Evolutionary conservation across 2,797 vertebrate species (phyloP).

Genomic region (Molothrus aeneus): DNA sequence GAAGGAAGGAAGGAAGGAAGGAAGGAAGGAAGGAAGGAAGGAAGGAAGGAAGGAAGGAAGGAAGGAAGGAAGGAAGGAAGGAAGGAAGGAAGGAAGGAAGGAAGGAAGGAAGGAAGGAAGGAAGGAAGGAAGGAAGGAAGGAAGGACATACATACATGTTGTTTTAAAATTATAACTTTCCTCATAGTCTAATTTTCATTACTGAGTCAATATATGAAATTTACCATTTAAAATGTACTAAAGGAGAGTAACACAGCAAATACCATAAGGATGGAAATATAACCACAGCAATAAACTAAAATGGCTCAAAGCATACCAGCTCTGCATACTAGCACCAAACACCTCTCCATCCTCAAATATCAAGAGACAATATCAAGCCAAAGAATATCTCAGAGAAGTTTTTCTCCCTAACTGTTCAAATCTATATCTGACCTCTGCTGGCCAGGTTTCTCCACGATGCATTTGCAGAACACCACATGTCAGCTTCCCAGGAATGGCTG

Average conservation of each 20-base stretch:
- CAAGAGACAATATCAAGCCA: neutral
- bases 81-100: no score
- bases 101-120: no score
- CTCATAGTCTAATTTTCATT: neutral
- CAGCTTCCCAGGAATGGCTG: neutral
- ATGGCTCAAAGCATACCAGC: neutral
- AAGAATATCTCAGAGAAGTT: neutral
- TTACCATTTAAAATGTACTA: neutral
- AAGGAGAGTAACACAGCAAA: neutral
- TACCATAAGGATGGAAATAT: neutral
- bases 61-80: no score
- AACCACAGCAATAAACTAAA: neutral
- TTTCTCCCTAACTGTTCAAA: neutral
- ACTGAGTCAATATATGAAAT: neutral
- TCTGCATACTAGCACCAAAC: neutral
- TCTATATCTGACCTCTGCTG: slow-evolving; percentile 44
- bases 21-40: no score
- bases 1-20: no score
- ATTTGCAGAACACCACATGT: neutral
- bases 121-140: no score
- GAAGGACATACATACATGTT: neutral
- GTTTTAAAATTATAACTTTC: neutral
- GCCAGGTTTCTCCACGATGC: neutral
- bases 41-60: no score
- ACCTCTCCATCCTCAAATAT: neutral